Conservation (phyloP, 1,140 invertebrate genomes). For the Battus philenor region DNA sequence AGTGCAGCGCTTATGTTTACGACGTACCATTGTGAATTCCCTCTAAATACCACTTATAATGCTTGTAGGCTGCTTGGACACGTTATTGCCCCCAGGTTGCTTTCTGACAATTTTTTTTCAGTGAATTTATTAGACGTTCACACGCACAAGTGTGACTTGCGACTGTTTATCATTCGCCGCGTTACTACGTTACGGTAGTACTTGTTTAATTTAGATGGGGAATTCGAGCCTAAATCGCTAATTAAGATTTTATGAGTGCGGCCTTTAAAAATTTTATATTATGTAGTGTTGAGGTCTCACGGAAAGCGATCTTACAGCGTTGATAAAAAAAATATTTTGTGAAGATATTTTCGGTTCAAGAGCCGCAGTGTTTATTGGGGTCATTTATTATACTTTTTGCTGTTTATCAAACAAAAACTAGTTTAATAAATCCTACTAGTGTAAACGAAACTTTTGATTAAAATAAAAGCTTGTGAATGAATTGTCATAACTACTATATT, state of each 20-base stretch:
- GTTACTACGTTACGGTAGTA: constrained; percentile 7
- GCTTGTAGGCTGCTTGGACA: not conserved
- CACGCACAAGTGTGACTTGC: constrained; percentile 46
- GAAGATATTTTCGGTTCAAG: constrained; percentile 6
- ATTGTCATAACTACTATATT: too few species aligned
- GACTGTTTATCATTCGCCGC: constrained; percentile 36
- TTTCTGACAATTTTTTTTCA: constrained; percentile 27
- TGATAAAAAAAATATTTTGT: constrained; percentile 6
- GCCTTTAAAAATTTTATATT: constrained; percentile 8
- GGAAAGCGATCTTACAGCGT: not conserved
- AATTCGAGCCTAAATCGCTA: constrained; percentile 10
- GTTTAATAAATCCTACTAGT: too few species aligned
- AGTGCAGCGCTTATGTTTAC: too few species aligned
- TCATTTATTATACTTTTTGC: not conserved
- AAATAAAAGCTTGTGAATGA: too few species aligned
- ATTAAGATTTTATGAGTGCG: constrained; percentile 17
- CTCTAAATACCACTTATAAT: too few species aligned
- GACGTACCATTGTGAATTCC: too few species aligned
- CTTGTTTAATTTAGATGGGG: constrained; percentile 11
- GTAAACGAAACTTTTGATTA: too few species aligned
- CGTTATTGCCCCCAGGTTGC: constrained; percentile 1
- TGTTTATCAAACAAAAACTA: too few species aligned
- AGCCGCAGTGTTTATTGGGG: not conserved
- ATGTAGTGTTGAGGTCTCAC: not conserved
- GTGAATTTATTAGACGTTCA: constrained; percentile 37